These are phyloP conservation scores for Lasioglossum morio DNA, from an alignment of 2,888 invertebrate genomes.

Conservation along the genomic window DNA sequence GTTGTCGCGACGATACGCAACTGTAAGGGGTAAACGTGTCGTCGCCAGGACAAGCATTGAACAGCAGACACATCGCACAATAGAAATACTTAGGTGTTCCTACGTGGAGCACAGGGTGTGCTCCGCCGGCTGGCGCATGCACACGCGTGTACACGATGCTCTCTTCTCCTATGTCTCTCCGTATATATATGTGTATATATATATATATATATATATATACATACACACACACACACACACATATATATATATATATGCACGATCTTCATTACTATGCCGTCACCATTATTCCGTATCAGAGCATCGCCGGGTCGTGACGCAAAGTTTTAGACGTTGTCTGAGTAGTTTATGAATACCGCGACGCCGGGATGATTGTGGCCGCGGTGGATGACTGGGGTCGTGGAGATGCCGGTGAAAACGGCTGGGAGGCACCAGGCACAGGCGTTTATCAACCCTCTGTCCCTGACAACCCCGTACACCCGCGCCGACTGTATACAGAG, in stretches of 20 bases:
- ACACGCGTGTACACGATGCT: neutral
- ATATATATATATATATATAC: too few relatives aligned
- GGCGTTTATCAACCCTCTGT: slow-evolving; percentile 72
- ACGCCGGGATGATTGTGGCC: slow-evolving; percentile 61
- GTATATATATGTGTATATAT: neutral
- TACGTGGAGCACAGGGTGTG: neutral
- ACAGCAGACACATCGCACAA: slow-evolving; percentile 15
- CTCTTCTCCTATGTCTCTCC: neutral
- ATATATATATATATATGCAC: slow-evolving; percentile 7
- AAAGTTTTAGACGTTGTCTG: slow-evolving; percentile 76
- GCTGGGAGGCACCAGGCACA: slow-evolving; percentile 16
- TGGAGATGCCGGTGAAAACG: slow-evolving; percentile 49
- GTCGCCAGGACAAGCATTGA: neutral
- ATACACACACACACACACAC: too few relatives aligned
- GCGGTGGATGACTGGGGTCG: slow-evolving; percentile 53
- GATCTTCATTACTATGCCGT: slow-evolving; percentile 64
- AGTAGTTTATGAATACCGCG: slow-evolving; percentile 78
- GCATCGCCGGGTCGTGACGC: slow-evolving; percentile 64
- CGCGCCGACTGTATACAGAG: slow-evolving; percentile 4
- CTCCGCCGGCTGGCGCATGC: slow-evolving; percentile 10
- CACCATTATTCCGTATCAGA: slow-evolving; percentile 75
- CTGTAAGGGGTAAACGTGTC: neutral
- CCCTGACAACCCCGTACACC: slow-evolving; percentile 56
- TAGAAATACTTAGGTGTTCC: slow-evolving; percentile 28
- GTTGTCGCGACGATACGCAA: neutral